Conservation (phyloP, 1,140 invertebrate genomes). For the Drosophila nebulosa region DNA sequence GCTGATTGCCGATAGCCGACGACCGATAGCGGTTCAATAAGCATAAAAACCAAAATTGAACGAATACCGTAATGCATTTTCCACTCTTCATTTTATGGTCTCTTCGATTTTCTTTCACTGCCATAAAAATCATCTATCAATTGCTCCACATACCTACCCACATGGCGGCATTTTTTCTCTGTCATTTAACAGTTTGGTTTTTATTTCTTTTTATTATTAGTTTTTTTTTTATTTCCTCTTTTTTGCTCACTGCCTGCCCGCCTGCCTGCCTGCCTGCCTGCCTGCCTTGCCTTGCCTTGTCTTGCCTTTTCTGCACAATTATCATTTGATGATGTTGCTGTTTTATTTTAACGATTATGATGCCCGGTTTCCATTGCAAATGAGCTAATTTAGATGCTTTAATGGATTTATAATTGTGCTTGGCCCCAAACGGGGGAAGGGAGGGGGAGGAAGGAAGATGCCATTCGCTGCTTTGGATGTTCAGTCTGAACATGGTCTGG, state of each 20-base stretch:
- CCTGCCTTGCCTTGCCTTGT: no score
- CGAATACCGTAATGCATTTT: slow-evolving; percentile 51
- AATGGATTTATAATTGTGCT: slow-evolving; percentile 71
- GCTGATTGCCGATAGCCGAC: slow-evolving; percentile 9
- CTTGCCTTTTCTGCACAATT: slow-evolving; percentile 40
- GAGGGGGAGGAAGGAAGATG: background rate
- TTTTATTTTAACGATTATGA: slow-evolving; percentile 61
- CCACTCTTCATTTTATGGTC: background rate
- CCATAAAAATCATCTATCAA: slow-evolving; percentile 49
- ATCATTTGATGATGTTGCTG: slow-evolving; percentile 26
- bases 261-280: no score
- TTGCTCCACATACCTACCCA: slow-evolving; percentile 30
- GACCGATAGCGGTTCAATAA: slow-evolving; percentile 5
- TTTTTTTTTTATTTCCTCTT: slow-evolving; percentile 11
- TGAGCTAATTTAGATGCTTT: slow-evolving; percentile 69
- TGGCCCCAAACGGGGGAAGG: slow-evolving; percentile 3
- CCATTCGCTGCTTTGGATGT: background rate
- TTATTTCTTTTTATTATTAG: slow-evolving; percentile 28
- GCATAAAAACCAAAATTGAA: slow-evolving; percentile 28
- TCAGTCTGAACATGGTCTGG: background rate
- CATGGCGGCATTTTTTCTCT: slow-evolving; percentile 33
- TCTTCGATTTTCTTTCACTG: slow-evolving; percentile 3
- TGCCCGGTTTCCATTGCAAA: slow-evolving; percentile 64
- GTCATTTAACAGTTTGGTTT: slow-evolving; percentile 34
- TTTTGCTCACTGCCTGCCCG: background rate